Evolutionary conservation across 2,797 vertebrate species (phyloP).

Genomic region (Limosa lapponica): DNA sequence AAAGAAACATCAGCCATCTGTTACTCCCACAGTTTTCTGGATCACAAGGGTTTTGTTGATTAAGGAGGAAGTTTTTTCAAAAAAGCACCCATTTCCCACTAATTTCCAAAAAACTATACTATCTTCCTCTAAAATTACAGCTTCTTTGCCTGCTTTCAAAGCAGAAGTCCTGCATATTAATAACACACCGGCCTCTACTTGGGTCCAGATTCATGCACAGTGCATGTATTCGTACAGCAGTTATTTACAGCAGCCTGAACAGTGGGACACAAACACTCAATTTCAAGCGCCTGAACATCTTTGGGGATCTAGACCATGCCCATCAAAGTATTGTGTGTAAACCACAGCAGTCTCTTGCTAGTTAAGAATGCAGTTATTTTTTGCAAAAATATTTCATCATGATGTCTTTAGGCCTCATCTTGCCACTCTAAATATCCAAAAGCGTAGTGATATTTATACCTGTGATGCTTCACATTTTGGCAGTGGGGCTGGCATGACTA

Average conservation of each 20-base stretch:
- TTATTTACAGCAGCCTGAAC: neutral
- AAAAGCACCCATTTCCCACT: neutral
- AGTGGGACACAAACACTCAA: neutral
- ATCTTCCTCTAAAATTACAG: neutral
- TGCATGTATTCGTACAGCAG: neutral
- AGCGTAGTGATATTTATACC: constrained; percentile 31
- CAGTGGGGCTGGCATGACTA: neutral
- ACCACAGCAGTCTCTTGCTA: neutral
- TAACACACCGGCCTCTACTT: neutral
- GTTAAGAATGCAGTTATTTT: neutral
- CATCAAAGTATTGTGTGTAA: neutral
- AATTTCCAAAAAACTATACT: neutral
- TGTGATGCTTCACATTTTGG: constrained; percentile 9
- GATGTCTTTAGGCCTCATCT: neutral
- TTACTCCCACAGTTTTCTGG: constrained; percentile 25
- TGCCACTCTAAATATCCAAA: neutral
- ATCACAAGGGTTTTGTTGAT: constrained; percentile 29
- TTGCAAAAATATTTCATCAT: neutral
- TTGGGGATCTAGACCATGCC: neutral
- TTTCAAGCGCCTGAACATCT: neutral
- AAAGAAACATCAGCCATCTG: constrained; percentile 63
- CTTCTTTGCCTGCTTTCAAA: neutral
- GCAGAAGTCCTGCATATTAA: neutral
- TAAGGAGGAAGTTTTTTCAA: constrained; percentile 11
- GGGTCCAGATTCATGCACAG: neutral